These are phyloP conservation scores for Acanthis flammea DNA, from an alignment of 2,797 vertebrate genomes.

Conservation along the genomic window DNA sequence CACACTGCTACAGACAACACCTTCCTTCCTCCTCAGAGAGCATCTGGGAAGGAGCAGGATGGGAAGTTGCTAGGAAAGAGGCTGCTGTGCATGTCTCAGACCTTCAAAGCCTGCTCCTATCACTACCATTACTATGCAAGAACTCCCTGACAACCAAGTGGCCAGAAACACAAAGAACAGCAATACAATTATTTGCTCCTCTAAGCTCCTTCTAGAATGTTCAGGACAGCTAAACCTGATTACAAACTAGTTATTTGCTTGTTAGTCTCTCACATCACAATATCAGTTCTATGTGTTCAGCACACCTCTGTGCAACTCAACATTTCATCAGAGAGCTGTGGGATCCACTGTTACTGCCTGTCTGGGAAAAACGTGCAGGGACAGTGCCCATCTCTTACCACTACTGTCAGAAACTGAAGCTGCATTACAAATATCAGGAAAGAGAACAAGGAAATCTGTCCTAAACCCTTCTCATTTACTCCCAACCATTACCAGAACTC, in stretches of 20 bases:
- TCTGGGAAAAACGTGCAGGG: neutral
- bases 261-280: neutral
- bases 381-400: accelerated
- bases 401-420: neutral
- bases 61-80: neutral
- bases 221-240: neutral
- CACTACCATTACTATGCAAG: neutral
- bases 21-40: neutral
- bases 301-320: neutral
- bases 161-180: neutral
- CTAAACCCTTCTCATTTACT: neutral
- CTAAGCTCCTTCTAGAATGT: neutral
- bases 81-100: neutral
- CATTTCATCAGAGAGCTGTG: neutral
- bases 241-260: neutral
- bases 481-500: neutral
- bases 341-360: neutral
- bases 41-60: neutral
- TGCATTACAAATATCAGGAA: neutral
- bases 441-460: neutral
- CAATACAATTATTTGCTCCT: neutral
- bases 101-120: neutral
- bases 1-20: neutral
- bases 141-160: neutral
- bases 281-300: neutral